Evolutionary conservation across 2,797 vertebrate species (phyloP).

Genomic region (Cossypha niveicapilla): DNA sequence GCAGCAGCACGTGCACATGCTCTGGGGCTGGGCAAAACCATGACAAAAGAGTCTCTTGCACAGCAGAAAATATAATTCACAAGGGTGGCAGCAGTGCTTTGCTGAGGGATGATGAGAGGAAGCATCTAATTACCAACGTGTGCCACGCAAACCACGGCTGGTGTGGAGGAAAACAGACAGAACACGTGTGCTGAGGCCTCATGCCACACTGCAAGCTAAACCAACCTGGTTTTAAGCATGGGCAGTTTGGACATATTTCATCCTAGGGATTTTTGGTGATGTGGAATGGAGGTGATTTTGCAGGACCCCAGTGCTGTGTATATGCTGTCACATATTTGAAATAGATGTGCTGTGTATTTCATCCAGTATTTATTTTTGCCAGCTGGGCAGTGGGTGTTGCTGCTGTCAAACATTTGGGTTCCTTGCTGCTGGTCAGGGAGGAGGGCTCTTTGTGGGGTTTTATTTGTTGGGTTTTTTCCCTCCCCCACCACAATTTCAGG

Average conservation of each 20-base stretch:
- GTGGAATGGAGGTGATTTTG: background rate
- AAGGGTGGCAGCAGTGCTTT: background rate
- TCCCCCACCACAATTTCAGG: background rate
- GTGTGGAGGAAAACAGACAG: background rate
- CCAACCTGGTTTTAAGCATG: background rate
- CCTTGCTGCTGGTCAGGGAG: background rate
- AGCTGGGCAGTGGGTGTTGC: background rate
- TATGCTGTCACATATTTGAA: background rate
- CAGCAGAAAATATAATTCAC: background rate
- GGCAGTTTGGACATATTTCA: background rate
- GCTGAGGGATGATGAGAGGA: background rate
- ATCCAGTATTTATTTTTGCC: background rate
- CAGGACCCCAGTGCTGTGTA: background rate
- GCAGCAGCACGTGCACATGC: fast-evolving
- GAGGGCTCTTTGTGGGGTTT: background rate
- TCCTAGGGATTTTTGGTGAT: background rate
- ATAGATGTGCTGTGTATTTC: background rate
- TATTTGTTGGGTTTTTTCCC: background rate
- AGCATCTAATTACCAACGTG: background rate
- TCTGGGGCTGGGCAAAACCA: background rate
- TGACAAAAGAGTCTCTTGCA: background rate
- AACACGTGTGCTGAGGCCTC: background rate
- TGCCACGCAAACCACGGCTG: fast-evolving
- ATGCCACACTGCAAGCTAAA: background rate
- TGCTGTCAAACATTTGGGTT: background rate